Base-by-base conservation (phyloP, 1,140 invertebrate species). In the Chironomus tepperi region DNA sequence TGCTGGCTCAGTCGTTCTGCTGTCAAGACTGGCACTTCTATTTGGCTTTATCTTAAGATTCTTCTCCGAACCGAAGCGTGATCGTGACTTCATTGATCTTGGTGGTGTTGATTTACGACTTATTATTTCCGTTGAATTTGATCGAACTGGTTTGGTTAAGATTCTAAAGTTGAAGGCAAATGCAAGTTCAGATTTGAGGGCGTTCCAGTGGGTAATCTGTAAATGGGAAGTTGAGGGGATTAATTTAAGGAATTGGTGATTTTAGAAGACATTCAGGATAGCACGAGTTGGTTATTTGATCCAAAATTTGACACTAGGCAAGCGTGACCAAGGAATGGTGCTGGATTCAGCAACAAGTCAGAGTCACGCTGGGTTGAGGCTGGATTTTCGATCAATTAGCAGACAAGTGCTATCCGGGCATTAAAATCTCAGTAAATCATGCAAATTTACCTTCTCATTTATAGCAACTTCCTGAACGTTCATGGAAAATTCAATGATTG, bases 401-500 rank as follows among this genome's bases (percentile, higher is more conserved):
- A n/a, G n/a, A n/a, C n/a, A n/a, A n/a, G n/a, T n/a, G n/a, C n/a
- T n/a, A n/a, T n/a, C n/a, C n/a, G n/a, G n/a, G n/a, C n/a, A n/a
- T n/a, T 34, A 75, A 74, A 80, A 80, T 75, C 5, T n/a, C 5
- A 7, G 9, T 42, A 16, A 43, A 73, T 24, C n/a, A 8, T 19
- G n/a, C 10, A 47, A 21, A 19, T 19, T 12, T 78, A 83, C 86
- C 78, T 87, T 86, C 77, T 89, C 85, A 75, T 86, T 83, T 10
- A 86, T 83, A 7, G 88, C 86, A 1, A 88, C 83, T 74, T 88
- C 83, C 72, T 87, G 81, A 10, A 88, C 85, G 79, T 89, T 89
- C 86, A 87, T 89, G 3, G 88, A 78, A 76, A 89, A 89, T 78
- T 90, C 89, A 2, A 87, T 79, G 10, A 87, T 78, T 3, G 85